phyloP scores from a whole-genome alignment of 2,888 invertebrate genomes.

The Orthosia gothica region DNA sequence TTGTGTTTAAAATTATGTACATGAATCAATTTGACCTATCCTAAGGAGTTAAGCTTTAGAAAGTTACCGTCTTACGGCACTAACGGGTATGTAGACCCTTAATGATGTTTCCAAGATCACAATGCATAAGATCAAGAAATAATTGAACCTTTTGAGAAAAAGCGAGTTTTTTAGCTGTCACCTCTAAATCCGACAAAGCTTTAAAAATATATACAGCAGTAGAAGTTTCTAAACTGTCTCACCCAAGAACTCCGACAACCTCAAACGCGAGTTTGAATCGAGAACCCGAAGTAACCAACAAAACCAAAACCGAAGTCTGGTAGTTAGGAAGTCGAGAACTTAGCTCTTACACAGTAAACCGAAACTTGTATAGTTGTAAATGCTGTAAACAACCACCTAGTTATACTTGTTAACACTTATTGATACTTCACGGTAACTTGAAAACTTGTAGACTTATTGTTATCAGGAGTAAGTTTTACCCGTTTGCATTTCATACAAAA shows the following conservation, averaged over 20 bases:
- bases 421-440: slow-evolving; percentile 64
- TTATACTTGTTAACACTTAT: slow-evolving; percentile 65
- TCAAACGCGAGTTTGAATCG: slow-evolving; percentile 55
- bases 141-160: not conserved
- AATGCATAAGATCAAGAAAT: not conserved
- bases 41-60: too few species aligned
- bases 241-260: slow-evolving; percentile 9
- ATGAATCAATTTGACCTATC: too few species aligned
- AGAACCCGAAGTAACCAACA: slow-evolving; percentile 69
- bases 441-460: slow-evolving; percentile 55
- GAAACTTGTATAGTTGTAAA: slow-evolving; percentile 62
- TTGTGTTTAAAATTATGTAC: too few species aligned
- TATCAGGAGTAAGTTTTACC: slow-evolving; percentile 35
- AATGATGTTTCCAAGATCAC: not conserved
- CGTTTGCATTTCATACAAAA: slow-evolving; percentile 39
- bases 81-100: too few species aligned
- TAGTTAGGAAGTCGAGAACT: slow-evolving; percentile 76
- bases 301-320: slow-evolving; percentile 77
- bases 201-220: not conserved
- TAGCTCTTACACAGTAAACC: slow-evolving; percentile 63
- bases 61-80: too few species aligned
- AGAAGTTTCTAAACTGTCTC: slow-evolving; percentile 10
- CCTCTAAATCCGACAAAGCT: too few species aligned
- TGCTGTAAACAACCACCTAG: slow-evolving; percentile 74
- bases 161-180: too few species aligned